Percentiles rank a stretch among this genome's conserved stretches.
phyloP scores from a whole-genome alignment of 1,140 invertebrate species.

The Heterodera schachtii region DNA sequence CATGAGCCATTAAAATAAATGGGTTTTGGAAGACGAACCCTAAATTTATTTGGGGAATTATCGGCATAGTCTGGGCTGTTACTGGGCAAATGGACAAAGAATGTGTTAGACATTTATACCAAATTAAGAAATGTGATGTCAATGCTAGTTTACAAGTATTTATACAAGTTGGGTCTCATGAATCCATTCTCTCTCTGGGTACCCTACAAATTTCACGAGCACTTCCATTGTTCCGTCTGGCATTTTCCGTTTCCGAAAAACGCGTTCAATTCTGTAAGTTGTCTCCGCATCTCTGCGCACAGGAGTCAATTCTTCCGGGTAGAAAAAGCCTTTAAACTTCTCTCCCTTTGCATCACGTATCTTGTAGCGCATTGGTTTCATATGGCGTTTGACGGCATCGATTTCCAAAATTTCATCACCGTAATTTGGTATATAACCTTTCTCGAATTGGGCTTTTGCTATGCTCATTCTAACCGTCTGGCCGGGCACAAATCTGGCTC shows the following conservation, averaged over 20 bases:
- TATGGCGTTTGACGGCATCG: background rate
- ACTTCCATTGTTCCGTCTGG: slow-evolving; percentile 7
- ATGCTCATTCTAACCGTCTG: slow-evolving; percentile 12
- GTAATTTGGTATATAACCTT: slow-evolving; percentile 22
- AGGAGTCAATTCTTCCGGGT: background rate
- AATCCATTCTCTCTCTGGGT: slow-evolving; percentile 26
- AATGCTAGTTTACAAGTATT: background rate
- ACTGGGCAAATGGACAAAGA: slow-evolving; percentile 17
- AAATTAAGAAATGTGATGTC: slow-evolving; percentile 11
- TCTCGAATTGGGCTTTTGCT: slow-evolving; percentile 20
- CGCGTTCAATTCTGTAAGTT: slow-evolving; percentile 6
- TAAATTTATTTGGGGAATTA: background rate
- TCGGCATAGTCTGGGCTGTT: slow-evolving; percentile 14
- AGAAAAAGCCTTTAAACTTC: slow-evolving; percentile 9
- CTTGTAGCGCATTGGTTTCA: slow-evolving; percentile 9
- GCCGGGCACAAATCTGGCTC: background rate
- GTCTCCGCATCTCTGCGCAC: slow-evolving; percentile 1
- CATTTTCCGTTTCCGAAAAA: slow-evolving; percentile 2
- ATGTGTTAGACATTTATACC: slow-evolving; percentile 18
- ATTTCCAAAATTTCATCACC: slow-evolving; percentile 19
- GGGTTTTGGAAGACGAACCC: slow-evolving; percentile 13
- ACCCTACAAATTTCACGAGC: slow-evolving; percentile 9
- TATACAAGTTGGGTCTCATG: slow-evolving; percentile 14
- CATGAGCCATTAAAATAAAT: slow-evolving; percentile 11
- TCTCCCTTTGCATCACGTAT: slow-evolving; percentile 15